Evolutionary conservation across 2,797 vertebrate genomes (phyloP).

Genomic region (Gymnocypris eckloni): DNA sequence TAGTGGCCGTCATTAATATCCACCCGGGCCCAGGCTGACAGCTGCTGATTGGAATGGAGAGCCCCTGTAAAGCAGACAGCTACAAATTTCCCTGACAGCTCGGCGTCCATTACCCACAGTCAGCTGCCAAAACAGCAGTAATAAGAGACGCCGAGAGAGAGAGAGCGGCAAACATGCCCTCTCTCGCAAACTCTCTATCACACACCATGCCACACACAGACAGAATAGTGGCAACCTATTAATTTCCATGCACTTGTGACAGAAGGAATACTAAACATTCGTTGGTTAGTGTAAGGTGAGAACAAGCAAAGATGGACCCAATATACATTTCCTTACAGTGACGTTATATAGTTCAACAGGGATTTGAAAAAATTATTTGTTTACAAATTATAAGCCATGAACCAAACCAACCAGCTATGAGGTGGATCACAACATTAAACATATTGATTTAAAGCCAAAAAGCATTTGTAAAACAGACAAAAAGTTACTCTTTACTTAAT

Average conservation of each 20-base stretch:
- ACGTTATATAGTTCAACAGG: background rate
- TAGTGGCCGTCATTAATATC: conserved; percentile 84
- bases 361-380: background rate
- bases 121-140: conserved; percentile 82
- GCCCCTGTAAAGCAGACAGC: conserved; percentile 77
- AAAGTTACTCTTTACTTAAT: background rate
- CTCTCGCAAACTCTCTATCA: conserved; percentile 55
- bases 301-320: conserved; percentile 1
- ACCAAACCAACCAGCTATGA: background rate
- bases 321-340: background rate
- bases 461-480: background rate
- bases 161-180: conserved; percentile 60
- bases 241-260: conserved; percentile 28
- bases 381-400: background rate
- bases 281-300: conserved; percentile 39
- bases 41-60: conserved; percentile 82
- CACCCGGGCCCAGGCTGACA: conserved; percentile 73
- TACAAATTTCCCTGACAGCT: conserved; percentile 83
- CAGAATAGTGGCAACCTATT: conserved; percentile 23
- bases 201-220: conserved; percentile 60
- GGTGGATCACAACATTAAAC: background rate
- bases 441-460: background rate
- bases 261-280: conserved; percentile 13
- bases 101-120: conserved; percentile 77
- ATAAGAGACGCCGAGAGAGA: conserved; percentile 71